phyloP scores from a whole-genome alignment of 2,888 invertebrate species.

The Rhagonycha lutea region DNA sequence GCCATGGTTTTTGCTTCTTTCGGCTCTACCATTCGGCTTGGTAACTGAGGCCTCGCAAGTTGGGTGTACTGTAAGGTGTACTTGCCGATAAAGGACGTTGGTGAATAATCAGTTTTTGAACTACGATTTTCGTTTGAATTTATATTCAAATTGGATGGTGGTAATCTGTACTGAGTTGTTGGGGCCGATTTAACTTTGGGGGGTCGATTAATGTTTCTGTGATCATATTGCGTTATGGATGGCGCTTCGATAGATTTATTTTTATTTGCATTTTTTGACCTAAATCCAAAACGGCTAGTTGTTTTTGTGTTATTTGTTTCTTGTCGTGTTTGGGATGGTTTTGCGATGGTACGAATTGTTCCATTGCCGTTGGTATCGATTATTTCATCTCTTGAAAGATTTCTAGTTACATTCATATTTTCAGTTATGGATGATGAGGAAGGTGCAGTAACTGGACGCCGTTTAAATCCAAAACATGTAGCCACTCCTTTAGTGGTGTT shows the following conservation, averaged over 20 bases:
- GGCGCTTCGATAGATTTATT: slow-evolving; percentile 66
- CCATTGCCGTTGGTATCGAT: slow-evolving; percentile 51
- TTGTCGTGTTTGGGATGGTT: slow-evolving; percentile 68
- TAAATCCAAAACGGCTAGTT: slow-evolving; percentile 78
- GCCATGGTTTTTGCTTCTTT: slow-evolving; percentile 75
- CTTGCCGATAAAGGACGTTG: slow-evolving; percentile 57
- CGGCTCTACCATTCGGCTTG: slow-evolving; percentile 64
- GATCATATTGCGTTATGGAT: not conserved
- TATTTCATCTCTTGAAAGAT: slow-evolving; percentile 55
- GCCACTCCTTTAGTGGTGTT: slow-evolving; percentile 71
- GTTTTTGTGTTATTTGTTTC: slow-evolving; percentile 62
- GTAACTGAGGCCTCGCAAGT: slow-evolving; percentile 75
- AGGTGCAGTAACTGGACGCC: slow-evolving; percentile 61
- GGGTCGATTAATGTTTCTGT: slow-evolving; percentile 2
- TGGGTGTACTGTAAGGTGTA: slow-evolving; percentile 73
- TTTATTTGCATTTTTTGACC: slow-evolving; percentile 66
- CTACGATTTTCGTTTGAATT: slow-evolving; percentile 31
- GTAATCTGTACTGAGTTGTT: slow-evolving; percentile 30
- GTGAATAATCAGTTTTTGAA: slow-evolving; percentile 6
- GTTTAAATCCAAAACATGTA: slow-evolving; percentile 83
- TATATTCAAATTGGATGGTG: slow-evolving; percentile 29
- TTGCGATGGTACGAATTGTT: slow-evolving; percentile 68
- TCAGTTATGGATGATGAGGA: slow-evolving; percentile 30
- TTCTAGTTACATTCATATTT: slow-evolving; percentile 49
- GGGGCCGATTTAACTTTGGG: slow-evolving; percentile 12